Conservation (phyloP, 2,113 vertebrate species). For the Forbesichthys agassizii region DNA sequence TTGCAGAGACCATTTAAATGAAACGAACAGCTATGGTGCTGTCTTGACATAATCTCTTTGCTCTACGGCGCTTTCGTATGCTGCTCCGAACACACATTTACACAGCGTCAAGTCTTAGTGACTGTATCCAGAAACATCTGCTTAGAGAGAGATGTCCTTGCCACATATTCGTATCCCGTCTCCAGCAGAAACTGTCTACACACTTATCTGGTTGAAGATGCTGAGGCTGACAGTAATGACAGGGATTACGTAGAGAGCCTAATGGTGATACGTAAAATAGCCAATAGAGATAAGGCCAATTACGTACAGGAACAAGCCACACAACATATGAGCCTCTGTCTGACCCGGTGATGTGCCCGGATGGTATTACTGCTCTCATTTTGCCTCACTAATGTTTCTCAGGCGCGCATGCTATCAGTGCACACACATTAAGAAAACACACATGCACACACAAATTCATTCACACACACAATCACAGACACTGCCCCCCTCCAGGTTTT, state of each 20-base stretch:
- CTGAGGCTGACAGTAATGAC: constrained; percentile 29
- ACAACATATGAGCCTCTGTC: constrained; percentile 25
- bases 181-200: constrained; percentile 11
- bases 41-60: too few relatives aligned
- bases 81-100: neutral
- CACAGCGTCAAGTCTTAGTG: constrained; percentile 1
- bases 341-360: constrained; percentile 30
- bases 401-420: neutral
- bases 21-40: too few relatives aligned
- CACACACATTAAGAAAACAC: neutral
- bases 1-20: too few relatives aligned
- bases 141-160: constrained; percentile 21
- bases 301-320: constrained; percentile 26
- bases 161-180: constrained; percentile 12
- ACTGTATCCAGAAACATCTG: constrained; percentile 15
- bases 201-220: constrained; percentile 14
- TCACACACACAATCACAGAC: neutral
- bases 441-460: neutral
- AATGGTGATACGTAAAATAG: constrained; percentile 33
- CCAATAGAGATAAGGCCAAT: constrained; percentile 49
- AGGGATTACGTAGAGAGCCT: constrained; percentile 2
- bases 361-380: constrained; percentile 52
- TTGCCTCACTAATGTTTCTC: constrained; percentile 51
- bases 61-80: neutral
- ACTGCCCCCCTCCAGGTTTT: neutral